A percentile compares a stretch with the other conserved stretches of the same genome.
Conservation (phyloP, 2,113 vertebrate genomes). For the Mus pahari region DNA sequence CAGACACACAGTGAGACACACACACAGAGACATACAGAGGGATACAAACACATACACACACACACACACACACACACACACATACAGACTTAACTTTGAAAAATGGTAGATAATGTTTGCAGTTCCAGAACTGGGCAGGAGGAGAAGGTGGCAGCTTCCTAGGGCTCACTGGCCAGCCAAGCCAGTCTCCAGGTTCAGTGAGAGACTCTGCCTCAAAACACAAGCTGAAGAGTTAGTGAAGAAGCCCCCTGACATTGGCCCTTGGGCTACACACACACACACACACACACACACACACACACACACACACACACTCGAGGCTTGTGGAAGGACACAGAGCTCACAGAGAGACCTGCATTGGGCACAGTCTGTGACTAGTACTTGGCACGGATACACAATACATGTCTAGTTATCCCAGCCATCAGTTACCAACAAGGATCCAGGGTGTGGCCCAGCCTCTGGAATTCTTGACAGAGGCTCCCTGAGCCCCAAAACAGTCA, state of each 20-base stretch:
- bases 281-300: not conserved
- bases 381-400: rapidly evolving
- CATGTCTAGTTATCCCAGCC: not conserved
- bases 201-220: not conserved
- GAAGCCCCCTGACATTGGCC: not conserved
- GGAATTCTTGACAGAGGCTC: rapidly evolving
- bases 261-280: not conserved
- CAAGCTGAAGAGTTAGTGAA: not conserved
- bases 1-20: not conserved
- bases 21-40: not conserved
- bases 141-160: not conserved
- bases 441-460: rapidly evolving
- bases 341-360: rapidly evolving
- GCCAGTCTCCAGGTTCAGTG: not conserved
- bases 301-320: too few relatives aligned
- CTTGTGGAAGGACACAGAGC: not conserved
- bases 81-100: not conserved
- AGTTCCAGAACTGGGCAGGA: not conserved
- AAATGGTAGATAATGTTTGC: not conserved
- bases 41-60: not conserved
- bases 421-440: not conserved
- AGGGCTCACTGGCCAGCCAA: not conserved
- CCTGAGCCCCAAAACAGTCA: rapidly evolving
- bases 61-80: not conserved
- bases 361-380: not conserved